Conservation (phyloP, 2,113 vertebrate genomes). For the Turnix velox region DNA sequence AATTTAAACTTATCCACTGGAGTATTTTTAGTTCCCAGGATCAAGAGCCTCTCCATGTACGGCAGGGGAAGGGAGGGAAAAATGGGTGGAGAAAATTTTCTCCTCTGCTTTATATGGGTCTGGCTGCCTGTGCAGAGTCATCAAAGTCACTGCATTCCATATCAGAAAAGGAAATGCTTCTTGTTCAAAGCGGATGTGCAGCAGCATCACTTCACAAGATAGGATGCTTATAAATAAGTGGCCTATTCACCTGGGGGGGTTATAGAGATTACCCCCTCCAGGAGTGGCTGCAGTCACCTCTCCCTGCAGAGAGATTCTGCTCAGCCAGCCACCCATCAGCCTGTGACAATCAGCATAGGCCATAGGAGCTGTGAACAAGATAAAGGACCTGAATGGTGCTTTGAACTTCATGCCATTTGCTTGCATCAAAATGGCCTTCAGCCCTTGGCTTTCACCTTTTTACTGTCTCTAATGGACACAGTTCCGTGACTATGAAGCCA, state of each 20-base stretch:
- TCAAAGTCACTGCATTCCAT: conserved; percentile 16
- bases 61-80: conserved; percentile 23
- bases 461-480: background rate
- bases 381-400: background rate
- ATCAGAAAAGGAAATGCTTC: conserved; percentile 54
- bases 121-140: conserved; percentile 17
- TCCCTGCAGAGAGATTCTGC: background rate
- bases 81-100: conserved; percentile 49
- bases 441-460: background rate
- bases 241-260: background rate
- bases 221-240: conserved; percentile 41
- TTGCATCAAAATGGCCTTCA: too few species aligned
- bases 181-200: conserved; percentile 38
- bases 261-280: background rate
- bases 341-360: background rate
- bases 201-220: conserved; percentile 33
- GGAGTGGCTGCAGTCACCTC: background rate
- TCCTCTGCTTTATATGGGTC: conserved; percentile 44
- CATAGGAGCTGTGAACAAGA: background rate
- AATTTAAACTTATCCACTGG: conserved; percentile 45
- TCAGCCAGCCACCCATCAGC: background rate
- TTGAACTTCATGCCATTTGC: background rate
- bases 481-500: background rate
- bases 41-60: conserved; percentile 36
- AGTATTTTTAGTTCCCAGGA: conserved; percentile 48